Evolutionary conservation across 2,888 invertebrate genomes (phyloP).

Genomic region (Noctua janthina): DNA sequence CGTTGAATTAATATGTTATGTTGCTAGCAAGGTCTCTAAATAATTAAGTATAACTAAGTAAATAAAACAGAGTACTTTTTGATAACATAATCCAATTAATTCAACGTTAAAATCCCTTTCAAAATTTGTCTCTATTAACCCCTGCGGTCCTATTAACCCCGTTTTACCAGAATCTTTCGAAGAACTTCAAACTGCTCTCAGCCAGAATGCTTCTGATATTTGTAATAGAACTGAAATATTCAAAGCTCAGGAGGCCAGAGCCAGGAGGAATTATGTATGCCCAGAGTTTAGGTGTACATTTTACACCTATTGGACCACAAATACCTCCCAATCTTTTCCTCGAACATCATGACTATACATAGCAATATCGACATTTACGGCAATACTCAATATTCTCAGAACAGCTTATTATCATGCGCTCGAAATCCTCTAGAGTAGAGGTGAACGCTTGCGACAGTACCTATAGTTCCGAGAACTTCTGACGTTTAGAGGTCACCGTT

Average conservation of each 20-base stretch:
- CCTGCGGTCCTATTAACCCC: too few species aligned
- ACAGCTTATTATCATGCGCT: conserved; percentile 57
- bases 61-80: too few species aligned
- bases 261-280: not conserved
- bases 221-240: not conserved
- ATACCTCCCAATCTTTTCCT: conserved; percentile 44
- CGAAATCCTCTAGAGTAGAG: conserved; percentile 53
- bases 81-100: too few species aligned
- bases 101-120: too few species aligned
- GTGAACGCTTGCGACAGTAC: conserved; percentile 61
- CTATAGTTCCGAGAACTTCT: conserved; percentile 62
- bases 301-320: conserved; percentile 15
- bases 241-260: not conserved
- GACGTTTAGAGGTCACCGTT: conserved; percentile 66
- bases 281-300: not conserved
- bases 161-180: too few species aligned
- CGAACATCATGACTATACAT: conserved; percentile 30
- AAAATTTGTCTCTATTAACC: too few species aligned
- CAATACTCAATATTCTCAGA: conserved; percentile 56
- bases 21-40: too few species aligned
- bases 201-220: not conserved
- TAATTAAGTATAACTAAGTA: too few species aligned
- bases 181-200: not conserved
- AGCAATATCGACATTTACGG: conserved; percentile 61
- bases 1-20: too few species aligned